A percentile compares a stretch with the other conserved stretches of the same genome.
phyloP scores from a whole-genome alignment of 2,113 vertebrate species.

The Nicator chloris region DNA sequence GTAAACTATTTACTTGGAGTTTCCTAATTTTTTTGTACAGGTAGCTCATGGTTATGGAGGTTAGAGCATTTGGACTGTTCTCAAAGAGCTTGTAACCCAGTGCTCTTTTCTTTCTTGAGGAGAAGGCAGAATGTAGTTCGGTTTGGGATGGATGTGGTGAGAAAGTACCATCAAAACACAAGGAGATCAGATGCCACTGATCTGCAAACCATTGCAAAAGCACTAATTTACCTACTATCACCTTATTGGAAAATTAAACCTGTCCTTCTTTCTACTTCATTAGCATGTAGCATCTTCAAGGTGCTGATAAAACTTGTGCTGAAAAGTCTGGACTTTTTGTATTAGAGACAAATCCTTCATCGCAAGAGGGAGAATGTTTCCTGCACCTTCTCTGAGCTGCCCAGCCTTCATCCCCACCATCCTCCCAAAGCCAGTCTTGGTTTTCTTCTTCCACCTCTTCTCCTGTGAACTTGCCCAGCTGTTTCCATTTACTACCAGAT shows the following conservation, averaged over 20 bases:
- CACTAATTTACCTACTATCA: neutral
- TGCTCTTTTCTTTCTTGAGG: neutral
- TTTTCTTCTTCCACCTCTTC: neutral
- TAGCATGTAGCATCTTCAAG: neutral
- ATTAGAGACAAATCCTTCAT: neutral
- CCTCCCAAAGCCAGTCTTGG: neutral
- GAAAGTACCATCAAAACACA: neutral
- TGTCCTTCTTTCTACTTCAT: neutral
- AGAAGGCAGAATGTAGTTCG: neutral
- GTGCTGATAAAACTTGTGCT: neutral
- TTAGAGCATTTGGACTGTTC: neutral
- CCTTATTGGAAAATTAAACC: neutral
- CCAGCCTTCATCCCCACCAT: neutral
- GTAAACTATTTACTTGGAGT: neutral
- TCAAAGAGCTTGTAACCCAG: neutral
- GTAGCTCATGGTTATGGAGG: neutral
- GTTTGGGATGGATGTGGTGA: neutral
- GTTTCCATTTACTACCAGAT: constrained; percentile 14
- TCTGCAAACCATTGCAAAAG: neutral
- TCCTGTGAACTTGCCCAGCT: neutral
- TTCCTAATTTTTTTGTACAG: neutral
- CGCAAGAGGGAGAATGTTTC: neutral
- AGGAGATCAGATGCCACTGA: neutral
- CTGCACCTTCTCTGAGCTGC: neutral
- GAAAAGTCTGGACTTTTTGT: neutral